These are phyloP conservation scores for Pangasius djambal DNA, from an alignment of 2,797 vertebrate species.

Conservation along the genomic window DNA sequence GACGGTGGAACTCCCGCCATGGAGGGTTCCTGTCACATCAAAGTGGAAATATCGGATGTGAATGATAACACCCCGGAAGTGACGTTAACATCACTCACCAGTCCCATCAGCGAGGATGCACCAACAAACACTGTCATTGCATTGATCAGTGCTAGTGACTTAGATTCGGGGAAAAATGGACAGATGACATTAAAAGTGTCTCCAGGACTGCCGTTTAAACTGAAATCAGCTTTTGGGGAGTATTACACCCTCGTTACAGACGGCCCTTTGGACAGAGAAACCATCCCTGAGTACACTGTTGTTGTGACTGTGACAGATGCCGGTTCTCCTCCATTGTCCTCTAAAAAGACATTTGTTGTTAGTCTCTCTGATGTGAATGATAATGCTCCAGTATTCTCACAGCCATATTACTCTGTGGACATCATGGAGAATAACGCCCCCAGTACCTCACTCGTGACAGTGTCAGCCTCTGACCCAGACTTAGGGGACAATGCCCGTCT, in stretches of 20 bases:
- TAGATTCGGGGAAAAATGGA: slow-evolving; percentile 87
- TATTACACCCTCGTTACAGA: slow-evolving; percentile 87
- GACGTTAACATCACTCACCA: slow-evolving; percentile 84
- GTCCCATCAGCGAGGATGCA: slow-evolving; percentile 84
- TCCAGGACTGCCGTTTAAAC: slow-evolving; percentile 82
- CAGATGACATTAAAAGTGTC: slow-evolving; percentile 81
- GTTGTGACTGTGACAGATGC: slow-evolving; percentile 84
- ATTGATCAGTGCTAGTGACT: slow-evolving; percentile 85
- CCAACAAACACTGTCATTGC: slow-evolving; percentile 85
- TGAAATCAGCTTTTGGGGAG: slow-evolving; percentile 82
- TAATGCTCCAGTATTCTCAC: slow-evolving; percentile 88
- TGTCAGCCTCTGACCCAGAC: slow-evolving; percentile 87
- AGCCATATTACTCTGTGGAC: slow-evolving; percentile 88
- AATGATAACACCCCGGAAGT: slow-evolving; percentile 93
- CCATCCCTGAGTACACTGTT: slow-evolving; percentile 82
- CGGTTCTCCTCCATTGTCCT: slow-evolving; percentile 84
- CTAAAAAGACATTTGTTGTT: slow-evolving; percentile 81
- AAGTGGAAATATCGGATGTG: slow-evolving; percentile 85
- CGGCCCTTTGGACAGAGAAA: slow-evolving; percentile 85
- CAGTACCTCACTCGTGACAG: slow-evolving; percentile 82
- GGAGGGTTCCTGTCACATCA: slow-evolving; percentile 92
- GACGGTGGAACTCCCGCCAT: slow-evolving; percentile 89
- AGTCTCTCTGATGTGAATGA: slow-evolving; percentile 94
- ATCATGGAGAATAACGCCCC: slow-evolving; percentile 87
- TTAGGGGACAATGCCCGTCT: slow-evolving; percentile 84